phyloP scores from a whole-genome alignment of 2,888 invertebrate species.

The Sarcophaga rosellei region DNA sequence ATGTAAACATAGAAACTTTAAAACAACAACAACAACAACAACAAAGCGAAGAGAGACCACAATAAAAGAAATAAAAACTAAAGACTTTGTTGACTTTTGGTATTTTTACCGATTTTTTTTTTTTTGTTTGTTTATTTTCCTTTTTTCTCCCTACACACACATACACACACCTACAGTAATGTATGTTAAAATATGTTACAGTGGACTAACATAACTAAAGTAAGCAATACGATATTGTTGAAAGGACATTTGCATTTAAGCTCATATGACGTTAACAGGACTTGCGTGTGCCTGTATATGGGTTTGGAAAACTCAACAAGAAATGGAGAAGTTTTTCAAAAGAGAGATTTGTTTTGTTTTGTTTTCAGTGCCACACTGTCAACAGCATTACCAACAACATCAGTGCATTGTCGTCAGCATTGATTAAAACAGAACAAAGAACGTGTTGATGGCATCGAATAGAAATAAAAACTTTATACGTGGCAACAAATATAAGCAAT shows the following conservation, averaged over 20 bases:
- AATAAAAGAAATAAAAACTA: slow-evolving; percentile 50
- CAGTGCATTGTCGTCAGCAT: slow-evolving; percentile 63
- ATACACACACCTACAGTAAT: background rate
- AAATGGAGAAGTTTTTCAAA: slow-evolving; percentile 18
- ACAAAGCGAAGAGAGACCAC: background rate
- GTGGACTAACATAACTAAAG: background rate
- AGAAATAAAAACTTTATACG: background rate
- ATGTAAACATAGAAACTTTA: background rate
- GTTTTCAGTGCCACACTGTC: slow-evolving; percentile 28
- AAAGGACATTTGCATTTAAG: slow-evolving; percentile 1
- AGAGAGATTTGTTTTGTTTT: too few species aligned
- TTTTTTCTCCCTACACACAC: background rate
- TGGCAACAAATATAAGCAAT: too few species aligned
- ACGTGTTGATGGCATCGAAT: slow-evolving; percentile 59
- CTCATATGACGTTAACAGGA: background rate
- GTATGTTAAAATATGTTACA: background rate
- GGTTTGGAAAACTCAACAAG: background rate
- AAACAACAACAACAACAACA: background rate
- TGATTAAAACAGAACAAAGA: slow-evolving; percentile 67
- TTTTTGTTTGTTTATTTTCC: too few species aligned
- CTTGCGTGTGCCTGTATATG: background rate
- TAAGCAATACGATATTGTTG: slow-evolving; percentile 4
- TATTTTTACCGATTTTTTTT: slow-evolving; percentile 23
- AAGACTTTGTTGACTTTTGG: slow-evolving; percentile 60
- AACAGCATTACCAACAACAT: slow-evolving; percentile 42